Conservation (phyloP, 2,113 vertebrate genomes). For the Cynopterus brachyotis region DNA sequence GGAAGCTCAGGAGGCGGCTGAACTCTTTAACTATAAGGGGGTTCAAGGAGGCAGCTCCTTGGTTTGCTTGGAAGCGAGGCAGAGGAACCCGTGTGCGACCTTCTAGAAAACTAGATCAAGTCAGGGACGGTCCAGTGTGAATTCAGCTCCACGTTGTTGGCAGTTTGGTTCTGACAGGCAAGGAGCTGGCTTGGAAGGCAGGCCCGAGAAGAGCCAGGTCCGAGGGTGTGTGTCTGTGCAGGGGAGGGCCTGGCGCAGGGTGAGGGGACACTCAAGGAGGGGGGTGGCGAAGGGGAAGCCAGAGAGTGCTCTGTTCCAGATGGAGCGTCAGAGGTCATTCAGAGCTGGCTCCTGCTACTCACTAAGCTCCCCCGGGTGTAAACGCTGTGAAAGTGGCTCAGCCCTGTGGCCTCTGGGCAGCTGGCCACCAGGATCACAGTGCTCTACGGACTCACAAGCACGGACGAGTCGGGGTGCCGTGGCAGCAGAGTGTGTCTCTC, state of each 20-base stretch:
- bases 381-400: not conserved
- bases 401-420: rapidly evolving
- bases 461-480: no score
- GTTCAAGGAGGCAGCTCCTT: not conserved
- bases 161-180: not conserved
- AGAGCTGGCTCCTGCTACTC: not conserved
- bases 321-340: not conserved
- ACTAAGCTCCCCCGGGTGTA: rapidly evolving
- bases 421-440: rapidly evolving
- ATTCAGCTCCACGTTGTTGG: rapidly evolving
- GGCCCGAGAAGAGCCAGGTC: rapidly evolving
- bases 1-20: not conserved
- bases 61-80: not conserved
- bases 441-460: not conserved
- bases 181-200: rapidly evolving
- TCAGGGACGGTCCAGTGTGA: rapidly evolving
- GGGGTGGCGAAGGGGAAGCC: rapidly evolving
- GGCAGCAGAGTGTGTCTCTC: not conserved
- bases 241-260: rapidly evolving
- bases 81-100: rapidly evolving
- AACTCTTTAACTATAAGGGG: not conserved
- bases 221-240: rapidly evolving
- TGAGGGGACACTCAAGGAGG: rapidly evolving
- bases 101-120: not conserved
- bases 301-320: not conserved